Percentiles rank a stretch among this genome's conserved stretches.
Conservation (phyloP, 2,888 invertebrate species). For the Melanotus villosus region DNA sequence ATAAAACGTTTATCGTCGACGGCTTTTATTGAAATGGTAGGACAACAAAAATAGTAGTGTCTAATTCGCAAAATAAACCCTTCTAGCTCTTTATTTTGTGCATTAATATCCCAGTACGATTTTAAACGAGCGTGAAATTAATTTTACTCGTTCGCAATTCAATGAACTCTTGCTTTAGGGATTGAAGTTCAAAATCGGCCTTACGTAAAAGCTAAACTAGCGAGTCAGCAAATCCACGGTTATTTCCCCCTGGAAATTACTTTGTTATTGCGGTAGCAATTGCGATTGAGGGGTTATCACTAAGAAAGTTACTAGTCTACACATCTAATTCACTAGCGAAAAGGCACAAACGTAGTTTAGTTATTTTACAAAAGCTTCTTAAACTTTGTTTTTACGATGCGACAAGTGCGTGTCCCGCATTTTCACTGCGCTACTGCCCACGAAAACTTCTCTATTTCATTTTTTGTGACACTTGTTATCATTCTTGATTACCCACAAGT, state of each 20-base stretch:
- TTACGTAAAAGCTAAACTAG: not conserved
- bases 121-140: too few species aligned
- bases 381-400: conserved; percentile 19
- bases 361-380: conserved; percentile 11
- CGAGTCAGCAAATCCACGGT: not conserved
- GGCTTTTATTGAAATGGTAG: not conserved
- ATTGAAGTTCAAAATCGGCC: not conserved
- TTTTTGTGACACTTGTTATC: conserved; percentile 23
- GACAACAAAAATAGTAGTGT: too few species aligned
- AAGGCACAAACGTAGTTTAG: conserved; percentile 4
- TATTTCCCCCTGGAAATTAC: conserved; percentile 14
- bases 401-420: conserved; percentile 14
- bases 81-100: too few species aligned
- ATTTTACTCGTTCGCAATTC: too few species aligned
- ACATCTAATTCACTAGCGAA: conserved; percentile 15
- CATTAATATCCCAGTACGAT: too few species aligned
- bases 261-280: conserved; percentile 12
- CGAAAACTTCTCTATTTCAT: conserved; percentile 19
- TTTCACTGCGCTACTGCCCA: not conserved
- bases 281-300: conserved; percentile 8
- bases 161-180: not conserved
- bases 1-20: not conserved
- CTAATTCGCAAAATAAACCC: too few species aligned
- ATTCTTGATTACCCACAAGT: conserved; percentile 24
- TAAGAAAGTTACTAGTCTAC: not conserved